phyloP scores from a whole-genome alignment of 1,140 invertebrate species.

The Coelopa frigida region DNA sequence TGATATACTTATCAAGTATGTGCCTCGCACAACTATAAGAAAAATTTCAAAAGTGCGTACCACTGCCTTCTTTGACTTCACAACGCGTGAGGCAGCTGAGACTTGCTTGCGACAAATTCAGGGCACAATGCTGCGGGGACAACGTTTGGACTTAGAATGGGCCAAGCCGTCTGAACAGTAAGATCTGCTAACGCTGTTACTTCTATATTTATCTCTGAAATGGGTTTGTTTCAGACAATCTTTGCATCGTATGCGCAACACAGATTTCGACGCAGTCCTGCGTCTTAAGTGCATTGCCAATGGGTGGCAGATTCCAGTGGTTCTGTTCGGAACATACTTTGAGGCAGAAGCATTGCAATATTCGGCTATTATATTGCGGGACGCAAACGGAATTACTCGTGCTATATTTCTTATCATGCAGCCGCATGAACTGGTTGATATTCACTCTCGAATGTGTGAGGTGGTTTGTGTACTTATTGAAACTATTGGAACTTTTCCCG shows the following conservation, averaged over 20 bases:
- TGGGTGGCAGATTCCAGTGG: constrained; percentile 17
- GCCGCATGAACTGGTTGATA: constrained; percentile 10
- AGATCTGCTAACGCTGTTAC: too few species aligned
- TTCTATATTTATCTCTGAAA: not conserved
- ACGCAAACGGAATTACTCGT: constrained; percentile 3
- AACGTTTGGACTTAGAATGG: constrained; percentile 16
- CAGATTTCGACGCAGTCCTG: constrained; percentile 17
- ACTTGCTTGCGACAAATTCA: constrained; percentile 11
- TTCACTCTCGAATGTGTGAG: constrained; percentile 19
- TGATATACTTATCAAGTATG: constrained; percentile 9
- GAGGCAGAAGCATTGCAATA: constrained; percentile 12
- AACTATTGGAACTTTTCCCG: constrained; percentile 13
- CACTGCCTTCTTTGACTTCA: constrained; percentile 17
- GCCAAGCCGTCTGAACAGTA: constrained; percentile 15
- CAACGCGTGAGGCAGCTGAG: constrained; percentile 14
- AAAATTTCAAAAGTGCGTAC: constrained; percentile 16
- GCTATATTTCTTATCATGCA: constrained; percentile 11
- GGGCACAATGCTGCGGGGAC: constrained; percentile 4
- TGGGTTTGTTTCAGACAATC: constrained; percentile 10
- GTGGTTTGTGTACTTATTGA: constrained; percentile 15
- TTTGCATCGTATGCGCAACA: constrained; percentile 11
- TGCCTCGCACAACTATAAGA: constrained; percentile 7
- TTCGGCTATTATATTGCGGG: constrained; percentile 9
- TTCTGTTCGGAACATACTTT: constrained; percentile 17
- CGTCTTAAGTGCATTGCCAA: constrained; percentile 19